A percentile compares a stretch with the other conserved stretches of the same genome.
phyloP scores from a whole-genome alignment of 64 coral and sea anemone genomes.

The Anthopleura sola region DNA sequence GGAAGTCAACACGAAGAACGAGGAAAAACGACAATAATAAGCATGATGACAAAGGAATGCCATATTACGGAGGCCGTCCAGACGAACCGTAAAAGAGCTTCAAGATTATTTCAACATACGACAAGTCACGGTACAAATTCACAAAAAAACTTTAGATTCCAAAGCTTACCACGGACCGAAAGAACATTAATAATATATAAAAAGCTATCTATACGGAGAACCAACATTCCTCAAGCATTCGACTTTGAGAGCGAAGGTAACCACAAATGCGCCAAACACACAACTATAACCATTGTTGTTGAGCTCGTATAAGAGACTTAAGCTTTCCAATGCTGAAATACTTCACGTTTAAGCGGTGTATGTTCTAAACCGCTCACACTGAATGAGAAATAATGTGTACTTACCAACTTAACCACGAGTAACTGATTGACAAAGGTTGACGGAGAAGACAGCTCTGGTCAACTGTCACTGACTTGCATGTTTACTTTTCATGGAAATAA shows the following conservation, averaged over 20 bases:
- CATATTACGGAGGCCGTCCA: background rate
- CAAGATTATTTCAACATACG: background rate
- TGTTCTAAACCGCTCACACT: background rate
- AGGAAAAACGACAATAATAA: background rate
- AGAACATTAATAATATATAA: background rate
- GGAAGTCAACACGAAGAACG: background rate
- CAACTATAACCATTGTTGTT: background rate
- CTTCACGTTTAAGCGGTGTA: background rate
- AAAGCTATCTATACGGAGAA: background rate
- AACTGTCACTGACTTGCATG: background rate
- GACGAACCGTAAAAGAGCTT: background rate
- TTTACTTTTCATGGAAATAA: background rate
- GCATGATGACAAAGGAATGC: background rate
- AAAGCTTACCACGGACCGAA: background rate
- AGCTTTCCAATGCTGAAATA: background rate
- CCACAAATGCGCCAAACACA: background rate
- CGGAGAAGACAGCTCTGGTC: background rate
- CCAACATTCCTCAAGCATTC: background rate
- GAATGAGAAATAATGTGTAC: background rate
- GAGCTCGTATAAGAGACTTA: background rate
- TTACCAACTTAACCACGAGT: background rate
- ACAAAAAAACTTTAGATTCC: background rate
- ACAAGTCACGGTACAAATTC: background rate
- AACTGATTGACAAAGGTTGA: background rate
- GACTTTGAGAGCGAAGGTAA: background rate